phyloP scores from a whole-genome alignment of 1,140 invertebrate genomes.

The Lepidurus packardi region DNA sequence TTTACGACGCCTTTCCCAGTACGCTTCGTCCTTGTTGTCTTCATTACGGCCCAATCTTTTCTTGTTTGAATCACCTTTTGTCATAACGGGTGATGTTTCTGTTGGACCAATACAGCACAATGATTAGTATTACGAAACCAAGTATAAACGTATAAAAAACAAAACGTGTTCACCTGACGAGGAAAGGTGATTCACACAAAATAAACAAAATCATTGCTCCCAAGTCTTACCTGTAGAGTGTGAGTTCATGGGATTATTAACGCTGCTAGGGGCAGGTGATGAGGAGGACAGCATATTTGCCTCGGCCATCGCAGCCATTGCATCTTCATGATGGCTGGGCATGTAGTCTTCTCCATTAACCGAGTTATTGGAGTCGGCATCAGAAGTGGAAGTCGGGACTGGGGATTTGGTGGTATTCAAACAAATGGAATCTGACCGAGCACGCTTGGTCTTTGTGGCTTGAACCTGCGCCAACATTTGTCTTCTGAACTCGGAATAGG shows the following conservation, averaged over 20 bases:
- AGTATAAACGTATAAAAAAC: too few species aligned
- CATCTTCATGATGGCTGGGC: neutral
- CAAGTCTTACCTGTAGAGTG: neutral
- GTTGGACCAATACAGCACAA: neutral
- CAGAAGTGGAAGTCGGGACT: slow-evolving; percentile 18
- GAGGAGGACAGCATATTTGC: neutral
- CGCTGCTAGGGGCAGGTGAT: neutral
- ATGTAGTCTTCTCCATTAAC: slow-evolving; percentile 10
- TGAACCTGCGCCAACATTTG: slow-evolving; percentile 59
- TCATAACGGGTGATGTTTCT: neutral
- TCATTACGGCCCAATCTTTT: slow-evolving; percentile 30
- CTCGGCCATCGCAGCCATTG: too few species aligned
- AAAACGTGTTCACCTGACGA: too few species aligned
- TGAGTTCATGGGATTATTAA: neutral
- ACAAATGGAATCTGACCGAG: slow-evolving; percentile 31
- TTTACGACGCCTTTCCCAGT: slow-evolving; percentile 78
- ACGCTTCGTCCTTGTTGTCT: slow-evolving; percentile 65
- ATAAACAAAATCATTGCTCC: neutral
- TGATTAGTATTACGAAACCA: neutral
- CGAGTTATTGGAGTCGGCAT: slow-evolving; percentile 27
- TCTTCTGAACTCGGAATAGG: slow-evolving; percentile 60
- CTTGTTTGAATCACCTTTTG: slow-evolving; percentile 29
- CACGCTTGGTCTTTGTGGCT: slow-evolving; percentile 50
- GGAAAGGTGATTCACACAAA: neutral
- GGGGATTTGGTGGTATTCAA: slow-evolving; percentile 31